Base-by-base conservation (phyloP, 2,113 vertebrate genomes). In the Ascaphus truei region DNA sequence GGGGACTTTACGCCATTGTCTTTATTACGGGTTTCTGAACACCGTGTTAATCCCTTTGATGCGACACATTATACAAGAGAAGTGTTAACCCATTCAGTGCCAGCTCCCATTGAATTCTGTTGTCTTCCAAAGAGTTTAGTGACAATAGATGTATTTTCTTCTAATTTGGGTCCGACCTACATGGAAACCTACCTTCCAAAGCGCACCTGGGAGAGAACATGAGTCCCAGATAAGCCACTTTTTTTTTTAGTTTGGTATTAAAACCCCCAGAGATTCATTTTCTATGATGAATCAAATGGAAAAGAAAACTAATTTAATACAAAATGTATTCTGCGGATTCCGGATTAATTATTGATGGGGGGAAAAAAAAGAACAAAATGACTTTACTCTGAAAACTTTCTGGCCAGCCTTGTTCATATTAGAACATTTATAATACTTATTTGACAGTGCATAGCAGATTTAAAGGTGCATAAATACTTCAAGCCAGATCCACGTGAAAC, bases 251-350 rank as follows among this genome's bases (percentile, higher is more conserved):
- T 59, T 48, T 59, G 18, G 6, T 50, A 58, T n/a, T 48, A 43
- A 68, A 48, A 5, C 65, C 53, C n/a, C 41, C 37, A 18, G 30
- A 27, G 55, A 59, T 12, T 27, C 10, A 20, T 25, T 50, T 11
- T 16, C 30, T 27, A n/a, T 1, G 34, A 20, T 27, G 13, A 18
- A 51, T 69, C 66, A 69, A 69, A 68, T 51, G 37, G 56, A 37
- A 60, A 36, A 29, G 41, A 39, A 29, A 51, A 41, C 26, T 50
- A 69, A 69, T 69, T n/a, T 69, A 37, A 39, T 60, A 20, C 18
- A 69, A 51, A 69, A 51, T 60, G 66, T 69, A 69, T 60, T 69
- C 56, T 51, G 56, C 66, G 59, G 66, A 69, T 60, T 69, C 56
- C 22, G 66, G 12, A 60, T 69, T 48, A 69, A 69, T 69, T 51